A percentile compares a stretch with the other conserved stretches of the same genome.
phyloP scores from a whole-genome alignment of 2,888 invertebrate species.

The Acanthoscelides obtectus region DNA sequence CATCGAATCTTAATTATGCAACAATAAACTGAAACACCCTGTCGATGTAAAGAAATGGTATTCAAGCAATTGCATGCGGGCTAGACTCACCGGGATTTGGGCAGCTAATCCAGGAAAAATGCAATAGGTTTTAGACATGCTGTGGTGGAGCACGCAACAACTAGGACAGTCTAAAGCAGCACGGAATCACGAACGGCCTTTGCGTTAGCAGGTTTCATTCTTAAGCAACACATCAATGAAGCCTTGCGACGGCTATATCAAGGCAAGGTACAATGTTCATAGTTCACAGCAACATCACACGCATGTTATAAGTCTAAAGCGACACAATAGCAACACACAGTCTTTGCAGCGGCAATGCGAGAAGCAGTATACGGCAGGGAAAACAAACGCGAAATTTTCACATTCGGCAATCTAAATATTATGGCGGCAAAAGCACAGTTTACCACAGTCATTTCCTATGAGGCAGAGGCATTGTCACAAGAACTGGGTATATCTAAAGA shows the following conservation, averaged over 20 bases:
- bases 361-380: not conserved
- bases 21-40: too few species aligned
- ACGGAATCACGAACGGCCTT: not conserved
- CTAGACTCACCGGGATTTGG: not conserved
- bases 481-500: too few species aligned
- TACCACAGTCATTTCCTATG: too few species aligned
- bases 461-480: too few species aligned
- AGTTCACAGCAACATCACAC: not conserved
- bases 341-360: not conserved
- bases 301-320: not conserved
- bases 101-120: not conserved
- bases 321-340: too few species aligned
- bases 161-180: not conserved
- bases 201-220: not conserved
- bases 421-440: too few species aligned
- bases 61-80: not conserved
- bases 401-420: too few species aligned
- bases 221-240: not conserved
- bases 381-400: too few species aligned
- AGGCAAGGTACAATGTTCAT: not conserved
- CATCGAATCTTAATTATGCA: too few species aligned
- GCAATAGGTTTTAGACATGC: not conserved
- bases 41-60: too few species aligned
- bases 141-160: not conserved
- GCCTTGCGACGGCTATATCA: not conserved